Conservation (phyloP, 2,888 invertebrate species). For the Lasioglossum leucozonium region DNA sequence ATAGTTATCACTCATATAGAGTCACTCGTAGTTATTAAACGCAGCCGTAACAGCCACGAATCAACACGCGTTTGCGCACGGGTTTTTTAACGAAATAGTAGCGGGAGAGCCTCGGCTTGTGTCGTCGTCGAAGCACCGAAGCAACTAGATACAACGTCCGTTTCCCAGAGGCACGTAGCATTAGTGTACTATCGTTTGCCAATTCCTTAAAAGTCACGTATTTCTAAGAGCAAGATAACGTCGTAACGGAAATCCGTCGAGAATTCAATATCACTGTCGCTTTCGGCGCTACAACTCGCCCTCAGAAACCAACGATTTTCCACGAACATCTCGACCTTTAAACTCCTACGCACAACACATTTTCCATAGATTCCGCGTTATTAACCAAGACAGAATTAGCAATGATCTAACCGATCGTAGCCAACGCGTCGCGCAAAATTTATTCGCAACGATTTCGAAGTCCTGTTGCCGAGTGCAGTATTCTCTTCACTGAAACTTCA, state of each 20-base stretch:
- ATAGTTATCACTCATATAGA: no score
- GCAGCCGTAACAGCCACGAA: neutral
- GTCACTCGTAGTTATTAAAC: conserved; percentile 14
- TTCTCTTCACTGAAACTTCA: neutral
- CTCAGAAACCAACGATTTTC: neutral
- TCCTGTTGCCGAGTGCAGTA: neutral
- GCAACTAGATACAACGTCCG: conserved; percentile 29
- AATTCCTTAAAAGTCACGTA: conserved; percentile 58
- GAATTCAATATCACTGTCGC: conserved; percentile 37
- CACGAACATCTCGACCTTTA: neutral
- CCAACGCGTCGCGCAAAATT: neutral
- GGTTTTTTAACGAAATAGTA: neutral
- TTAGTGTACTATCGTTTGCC: conserved; percentile 45
- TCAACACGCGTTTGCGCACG: neutral
- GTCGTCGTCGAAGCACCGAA: neutral
- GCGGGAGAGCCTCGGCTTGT: neutral
- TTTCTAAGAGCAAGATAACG: conserved; percentile 45
- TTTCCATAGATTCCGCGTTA: no score
- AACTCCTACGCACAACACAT: no score
- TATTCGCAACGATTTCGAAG: neutral
- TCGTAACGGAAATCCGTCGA: conserved; percentile 22
- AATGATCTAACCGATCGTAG: neutral
- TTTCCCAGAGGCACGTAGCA: conserved; percentile 40
- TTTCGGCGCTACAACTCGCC: neutral
- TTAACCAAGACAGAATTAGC: no score